These are phyloP conservation scores for Micoletzkya japonica DNA, from an alignment of 2,888 invertebrate species.

Conservation along the genomic window DNA sequence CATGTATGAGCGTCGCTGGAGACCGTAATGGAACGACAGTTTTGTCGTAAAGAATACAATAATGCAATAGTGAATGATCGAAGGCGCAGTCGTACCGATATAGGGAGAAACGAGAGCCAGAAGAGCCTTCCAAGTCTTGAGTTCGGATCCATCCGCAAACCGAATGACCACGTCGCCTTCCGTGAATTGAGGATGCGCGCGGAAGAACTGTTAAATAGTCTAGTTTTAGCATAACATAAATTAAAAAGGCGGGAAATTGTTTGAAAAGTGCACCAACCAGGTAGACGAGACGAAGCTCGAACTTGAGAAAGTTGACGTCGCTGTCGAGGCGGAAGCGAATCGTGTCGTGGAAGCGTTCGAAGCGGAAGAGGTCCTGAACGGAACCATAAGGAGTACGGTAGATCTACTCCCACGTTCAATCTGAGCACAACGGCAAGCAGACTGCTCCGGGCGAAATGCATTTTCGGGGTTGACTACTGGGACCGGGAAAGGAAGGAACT, in stretches of 20 bases:
- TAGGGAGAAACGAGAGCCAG: conserved; percentile 18
- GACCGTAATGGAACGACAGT: no score
- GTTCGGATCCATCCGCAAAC: conserved; percentile 20
- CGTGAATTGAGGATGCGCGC: conserved; percentile 22
- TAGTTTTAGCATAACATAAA: background rate
- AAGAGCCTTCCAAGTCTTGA: conserved; percentile 24
- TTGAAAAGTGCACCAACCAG: background rate
- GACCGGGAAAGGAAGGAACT: no score
- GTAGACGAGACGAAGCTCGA: conserved; percentile 18
- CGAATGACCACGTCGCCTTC: conserved; percentile 23
- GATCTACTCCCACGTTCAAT: no score
- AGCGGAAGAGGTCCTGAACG: conserved; percentile 21
- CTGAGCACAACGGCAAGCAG: no score
- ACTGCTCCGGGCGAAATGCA: no score
- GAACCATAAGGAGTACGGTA: background rate
- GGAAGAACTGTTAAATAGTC: conserved; percentile 4
- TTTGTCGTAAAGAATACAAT: no score
- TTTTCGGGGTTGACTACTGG: no score
- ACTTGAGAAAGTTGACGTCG: conserved; percentile 15
- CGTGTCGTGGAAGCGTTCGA: conserved; percentile 4
- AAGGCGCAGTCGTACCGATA: conserved; percentile 4
- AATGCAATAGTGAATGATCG: background rate
- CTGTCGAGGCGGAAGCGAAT: conserved; percentile 11
- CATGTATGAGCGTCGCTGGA: no score
- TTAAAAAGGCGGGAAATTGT: no score